These are phyloP conservation scores for Dendronephthya gigantea DNA, from an alignment of 64 coral and sea anemone genomes.

Conservation along the genomic window DNA sequence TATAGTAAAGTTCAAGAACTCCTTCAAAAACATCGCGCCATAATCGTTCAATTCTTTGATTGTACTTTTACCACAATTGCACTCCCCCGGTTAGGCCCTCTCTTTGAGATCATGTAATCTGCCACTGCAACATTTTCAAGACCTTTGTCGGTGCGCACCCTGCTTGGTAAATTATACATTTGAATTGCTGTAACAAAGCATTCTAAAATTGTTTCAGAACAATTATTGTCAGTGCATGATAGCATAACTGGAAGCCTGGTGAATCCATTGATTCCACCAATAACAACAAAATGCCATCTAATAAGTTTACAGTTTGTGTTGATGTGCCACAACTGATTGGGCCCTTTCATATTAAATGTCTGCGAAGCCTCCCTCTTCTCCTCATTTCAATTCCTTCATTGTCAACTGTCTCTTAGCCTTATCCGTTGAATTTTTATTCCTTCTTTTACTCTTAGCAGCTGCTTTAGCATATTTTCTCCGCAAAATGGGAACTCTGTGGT, in stretches of 20 bases:
- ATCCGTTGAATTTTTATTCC: neutral
- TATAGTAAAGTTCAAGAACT: neutral
- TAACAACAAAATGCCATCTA: neutral
- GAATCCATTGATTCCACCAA: neutral
- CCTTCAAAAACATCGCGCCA: slow-evolving; percentile 1
- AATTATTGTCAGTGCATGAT: neutral
- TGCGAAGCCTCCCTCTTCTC: neutral
- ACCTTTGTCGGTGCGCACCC: neutral
- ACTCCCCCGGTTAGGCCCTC: neutral
- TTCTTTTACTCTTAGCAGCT: neutral
- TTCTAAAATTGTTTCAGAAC: neutral
- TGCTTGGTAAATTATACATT: neutral
- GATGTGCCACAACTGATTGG: neutral
- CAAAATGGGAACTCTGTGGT: neutral
- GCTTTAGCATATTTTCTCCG: slow-evolving; percentile 5
- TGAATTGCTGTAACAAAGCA: neutral
- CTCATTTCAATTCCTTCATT: neutral
- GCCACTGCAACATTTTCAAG: neutral
- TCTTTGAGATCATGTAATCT: neutral
- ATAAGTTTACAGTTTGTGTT: neutral
- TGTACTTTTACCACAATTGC: neutral
- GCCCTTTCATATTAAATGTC: neutral
- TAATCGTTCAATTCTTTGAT: too few relatives aligned
- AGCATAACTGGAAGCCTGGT: neutral
- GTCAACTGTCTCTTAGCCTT: neutral